A percentile compares a stretch with the other conserved stretches of the same genome.
Conservation (phyloP, 2,113 vertebrate genomes). For the Xenopus tropicalis region UCB_Xtro_10.0 CM004444.2:148423001-148423500, state of each 20-base stretch:
- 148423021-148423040: not conserved
- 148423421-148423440: too few species aligned
- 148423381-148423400: too few species aligned
- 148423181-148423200: not conserved
- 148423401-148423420: too few species aligned
- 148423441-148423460: too few species aligned
- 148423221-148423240: not conserved
- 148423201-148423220: not conserved
- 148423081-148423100: not conserved
- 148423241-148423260: not conserved
- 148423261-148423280: not conserved
- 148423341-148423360: too few species aligned
- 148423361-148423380: too few species aligned
- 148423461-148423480: too few species aligned
- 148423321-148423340: too few species aligned
- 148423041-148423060: not conserved
- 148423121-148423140: not conserved
- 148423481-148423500: too few species aligned
- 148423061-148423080: not conserved
- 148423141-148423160: not conserved
- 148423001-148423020: too few species aligned
- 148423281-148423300: not conserved
- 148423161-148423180: not conserved
- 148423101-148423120: not conserved
- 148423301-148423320: too few species aligned